These are phyloP conservation scores for Pterostichus madidus DNA, from an alignment of 2,888 invertebrate genomes.

Conservation along the genomic window DNA sequence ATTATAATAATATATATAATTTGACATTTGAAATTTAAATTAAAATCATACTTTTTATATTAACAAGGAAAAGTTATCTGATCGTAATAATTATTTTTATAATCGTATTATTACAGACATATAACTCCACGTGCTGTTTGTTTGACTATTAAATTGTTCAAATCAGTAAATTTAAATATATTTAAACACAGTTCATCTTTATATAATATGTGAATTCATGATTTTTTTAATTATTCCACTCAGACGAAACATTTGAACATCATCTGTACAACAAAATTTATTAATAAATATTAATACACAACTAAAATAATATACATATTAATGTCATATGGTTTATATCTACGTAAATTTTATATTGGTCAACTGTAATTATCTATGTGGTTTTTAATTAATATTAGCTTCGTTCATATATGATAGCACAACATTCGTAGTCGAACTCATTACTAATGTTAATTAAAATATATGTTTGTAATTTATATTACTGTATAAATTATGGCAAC, in stretches of 20 bases:
- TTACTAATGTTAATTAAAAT: constrained; percentile 65
- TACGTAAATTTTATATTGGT: constrained; percentile 58
- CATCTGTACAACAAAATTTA: constrained; percentile 3
- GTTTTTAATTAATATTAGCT: constrained; percentile 65
- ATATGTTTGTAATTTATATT: constrained; percentile 64
- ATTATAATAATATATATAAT: too few species aligned
- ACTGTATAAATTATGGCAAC: constrained; percentile 61
- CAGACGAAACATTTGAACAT: neutral
- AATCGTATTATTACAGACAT: constrained; percentile 22
- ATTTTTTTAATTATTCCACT: constrained; percentile 31
- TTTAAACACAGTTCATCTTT: constrained; percentile 10
- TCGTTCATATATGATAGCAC: constrained; percentile 53
- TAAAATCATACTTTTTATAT: too few species aligned
- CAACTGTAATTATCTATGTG: constrained; percentile 61
- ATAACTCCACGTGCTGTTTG: neutral
- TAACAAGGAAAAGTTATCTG: too few species aligned
- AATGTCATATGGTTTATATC: constrained; percentile 32
- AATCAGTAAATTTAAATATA: neutral
- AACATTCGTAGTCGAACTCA: constrained; percentile 55
- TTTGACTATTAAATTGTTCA: neutral
- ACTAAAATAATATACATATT: constrained; percentile 7
- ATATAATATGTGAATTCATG: constrained; percentile 14
- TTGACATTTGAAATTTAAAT: too few species aligned
- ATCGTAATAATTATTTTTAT: constrained; percentile 12
- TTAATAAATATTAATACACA: constrained; percentile 13